Conservation (phyloP, 1,140 invertebrate species). For the Drosophila murphyi region DNA sequence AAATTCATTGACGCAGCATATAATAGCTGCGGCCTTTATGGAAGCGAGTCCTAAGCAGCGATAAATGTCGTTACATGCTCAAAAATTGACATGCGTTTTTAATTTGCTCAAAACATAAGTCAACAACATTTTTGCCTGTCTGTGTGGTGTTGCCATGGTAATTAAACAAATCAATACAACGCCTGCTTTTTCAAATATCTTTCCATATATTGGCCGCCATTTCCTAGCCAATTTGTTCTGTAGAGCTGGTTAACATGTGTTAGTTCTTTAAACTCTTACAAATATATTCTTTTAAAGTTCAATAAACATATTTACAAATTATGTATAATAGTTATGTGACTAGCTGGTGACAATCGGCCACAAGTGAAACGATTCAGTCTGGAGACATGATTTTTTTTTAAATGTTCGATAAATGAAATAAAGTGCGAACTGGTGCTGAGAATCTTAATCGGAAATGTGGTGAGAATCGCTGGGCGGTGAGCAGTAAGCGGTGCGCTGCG, state of each 20-base stretch:
- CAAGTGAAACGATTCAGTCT: not conserved
- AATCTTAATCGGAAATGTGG: not conserved
- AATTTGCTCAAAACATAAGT: slow-evolving; percentile 33
- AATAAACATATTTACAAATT: too few species aligned
- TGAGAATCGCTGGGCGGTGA: not conserved
- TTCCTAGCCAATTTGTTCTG: too few species aligned
- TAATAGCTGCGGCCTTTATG: slow-evolving; percentile 32
- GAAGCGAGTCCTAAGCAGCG: not conserved
- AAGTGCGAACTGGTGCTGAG: slow-evolving; percentile 13
- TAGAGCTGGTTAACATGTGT: too few species aligned
- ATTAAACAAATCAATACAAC: too few species aligned
- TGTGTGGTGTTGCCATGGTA: too few species aligned
- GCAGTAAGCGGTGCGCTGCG: not conserved
- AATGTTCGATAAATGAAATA: slow-evolving; percentile 18
- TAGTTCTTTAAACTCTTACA: too few species aligned
- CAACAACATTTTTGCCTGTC: not conserved
- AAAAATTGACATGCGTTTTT: slow-evolving; percentile 47
- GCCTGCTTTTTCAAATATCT: too few species aligned
- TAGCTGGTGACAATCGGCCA: not conserved
- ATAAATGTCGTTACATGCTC: slow-evolving; percentile 29
- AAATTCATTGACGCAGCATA: slow-evolving; percentile 65
- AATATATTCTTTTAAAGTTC: too few species aligned
- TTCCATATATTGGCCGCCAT: too few species aligned
- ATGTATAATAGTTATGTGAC: too few species aligned
- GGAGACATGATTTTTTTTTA: slow-evolving; percentile 9